Base-by-base conservation (phyloP, 2,888 invertebrate species). In the Anthoptus insignis region DNA sequence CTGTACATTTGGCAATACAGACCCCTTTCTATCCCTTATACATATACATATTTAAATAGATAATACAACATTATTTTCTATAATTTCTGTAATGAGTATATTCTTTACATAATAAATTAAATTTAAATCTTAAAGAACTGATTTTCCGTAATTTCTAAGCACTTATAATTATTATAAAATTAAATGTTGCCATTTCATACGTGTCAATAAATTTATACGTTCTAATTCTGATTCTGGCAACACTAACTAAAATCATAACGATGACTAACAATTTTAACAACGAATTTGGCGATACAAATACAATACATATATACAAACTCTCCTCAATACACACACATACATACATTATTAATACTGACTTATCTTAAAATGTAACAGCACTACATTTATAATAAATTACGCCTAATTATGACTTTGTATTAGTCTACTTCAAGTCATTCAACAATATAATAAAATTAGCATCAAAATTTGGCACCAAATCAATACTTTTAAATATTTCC, bases 391-490 rank as follows among this genome's bases (percentile, higher is more conserved):
- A n/a, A n/a, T n/a, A n/a, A 37, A 16, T 8, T 39, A 39, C 39
- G 16, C 16, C 37, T 16, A 14, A 14, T 6, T 13, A 16, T 16
- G 14, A 37, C 14, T 14, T 39, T 16, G 39, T 16, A 39, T n/a
- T 37, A 39, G 0, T 7, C 14, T 39, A 14, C 2, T 3, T 19
- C 42, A 42, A 42, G 16, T 47, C 13, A 47, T 24, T 47, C 24
- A 22, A 24, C 6, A 24, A 24, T 13, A 34, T 11, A 19, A 19
- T 11, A 39, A 16, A 39, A 11, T 16, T 27, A 11, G 11, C 7
- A 27, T 16, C 39, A 56, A 14, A 42, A 57, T 57, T 57, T 57
- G 57, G 57, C 57, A 57, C 57, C 57, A 13, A 42, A 45, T 45
- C 42, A 57, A 57, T 57, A 57, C 57, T 57, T 16, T 42, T 42